A percentile compares a stretch with the other conserved stretches of the same genome.
Conservation (phyloP, 2,113 vertebrate species). For the Numida meleagris region DNA sequence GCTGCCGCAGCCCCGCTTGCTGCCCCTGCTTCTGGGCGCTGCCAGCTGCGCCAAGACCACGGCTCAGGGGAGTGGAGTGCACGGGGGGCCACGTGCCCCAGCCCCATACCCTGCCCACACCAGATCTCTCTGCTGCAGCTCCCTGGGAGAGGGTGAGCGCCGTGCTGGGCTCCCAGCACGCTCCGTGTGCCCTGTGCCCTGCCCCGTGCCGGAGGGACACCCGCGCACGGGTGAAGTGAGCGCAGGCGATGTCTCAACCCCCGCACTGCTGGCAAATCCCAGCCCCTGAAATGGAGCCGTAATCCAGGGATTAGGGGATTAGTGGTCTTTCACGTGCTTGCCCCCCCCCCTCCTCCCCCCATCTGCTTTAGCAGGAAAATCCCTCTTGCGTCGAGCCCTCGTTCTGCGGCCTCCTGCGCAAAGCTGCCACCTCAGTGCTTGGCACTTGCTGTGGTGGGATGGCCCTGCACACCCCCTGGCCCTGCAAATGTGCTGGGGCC, state of each 20-base stretch:
- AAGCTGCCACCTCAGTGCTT: not conserved
- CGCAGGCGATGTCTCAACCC: not conserved
- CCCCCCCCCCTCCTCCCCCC: not conserved
- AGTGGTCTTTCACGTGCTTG: conserved; percentile 63
- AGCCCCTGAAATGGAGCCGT: conserved; percentile 66
- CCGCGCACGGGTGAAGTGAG: fast-evolving
- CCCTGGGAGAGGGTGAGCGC: not conserved
- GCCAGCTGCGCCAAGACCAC: fast-evolving
- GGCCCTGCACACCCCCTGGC: not conserved
- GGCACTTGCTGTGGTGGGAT: not conserved
- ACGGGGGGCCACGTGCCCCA: not conserved
- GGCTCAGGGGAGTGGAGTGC: fast-evolving
- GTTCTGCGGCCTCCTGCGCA: not conserved
- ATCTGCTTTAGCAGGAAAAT: conserved; percentile 60
- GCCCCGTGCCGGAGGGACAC: not conserved
- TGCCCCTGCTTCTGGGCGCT: not conserved
- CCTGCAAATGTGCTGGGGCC: not conserved
- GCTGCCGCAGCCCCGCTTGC: not conserved
- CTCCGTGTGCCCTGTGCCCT: not conserved
- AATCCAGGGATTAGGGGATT: conserved; percentile 73
- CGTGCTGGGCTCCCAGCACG: not conserved
- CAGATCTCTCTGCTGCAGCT: not conserved
- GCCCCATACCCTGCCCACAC: not conserved
- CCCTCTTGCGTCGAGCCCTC: conserved; percentile 36
- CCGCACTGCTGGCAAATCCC: conserved; percentile 21